These are phyloP conservation scores for Forbesichthys agassizii DNA, from an alignment of 2,113 vertebrate genomes.

Conservation along the genomic window DNA sequence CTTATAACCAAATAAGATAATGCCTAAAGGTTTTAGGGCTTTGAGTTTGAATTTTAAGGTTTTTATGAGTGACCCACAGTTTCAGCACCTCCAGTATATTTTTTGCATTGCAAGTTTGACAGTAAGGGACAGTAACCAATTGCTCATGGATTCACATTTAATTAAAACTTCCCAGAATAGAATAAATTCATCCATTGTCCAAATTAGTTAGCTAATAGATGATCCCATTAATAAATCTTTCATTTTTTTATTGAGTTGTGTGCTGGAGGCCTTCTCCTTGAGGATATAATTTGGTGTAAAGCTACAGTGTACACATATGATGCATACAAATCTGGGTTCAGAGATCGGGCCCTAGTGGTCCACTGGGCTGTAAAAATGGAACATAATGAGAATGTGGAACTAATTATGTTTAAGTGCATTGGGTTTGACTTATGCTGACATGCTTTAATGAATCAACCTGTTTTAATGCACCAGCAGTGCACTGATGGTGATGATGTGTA, in stretches of 20 bases:
- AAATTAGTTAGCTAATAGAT: conserved; percentile 54
- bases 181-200: conserved; percentile 49
- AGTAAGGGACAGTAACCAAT: conserved; percentile 31
- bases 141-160: conserved; percentile 53
- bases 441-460: neutral
- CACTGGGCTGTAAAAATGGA: conserved; percentile 45
- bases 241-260: conserved; percentile 24
- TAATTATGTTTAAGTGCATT: conserved; percentile 25
- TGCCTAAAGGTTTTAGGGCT: too few species aligned
- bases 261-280: neutral
- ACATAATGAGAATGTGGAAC: conserved; percentile 32
- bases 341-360: conserved; percentile 46
- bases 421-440: neutral
- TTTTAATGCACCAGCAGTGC: conserved; percentile 9
- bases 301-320: conserved; percentile 20
- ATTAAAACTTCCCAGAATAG: conserved; percentile 54
- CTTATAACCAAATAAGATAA: too few species aligned
- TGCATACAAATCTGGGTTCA: conserved; percentile 52
- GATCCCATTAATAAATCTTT: conserved; percentile 55
- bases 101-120: conserved; percentile 20
- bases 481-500: conserved; percentile 20
- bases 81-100: conserved; percentile 10
- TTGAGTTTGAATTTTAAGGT: too few species aligned
- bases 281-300: conserved; percentile 3
- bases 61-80: too few species aligned